Conservation (phyloP, 2,113 vertebrate genomes). For the Tympanuchus pallidicinctus region DNA sequence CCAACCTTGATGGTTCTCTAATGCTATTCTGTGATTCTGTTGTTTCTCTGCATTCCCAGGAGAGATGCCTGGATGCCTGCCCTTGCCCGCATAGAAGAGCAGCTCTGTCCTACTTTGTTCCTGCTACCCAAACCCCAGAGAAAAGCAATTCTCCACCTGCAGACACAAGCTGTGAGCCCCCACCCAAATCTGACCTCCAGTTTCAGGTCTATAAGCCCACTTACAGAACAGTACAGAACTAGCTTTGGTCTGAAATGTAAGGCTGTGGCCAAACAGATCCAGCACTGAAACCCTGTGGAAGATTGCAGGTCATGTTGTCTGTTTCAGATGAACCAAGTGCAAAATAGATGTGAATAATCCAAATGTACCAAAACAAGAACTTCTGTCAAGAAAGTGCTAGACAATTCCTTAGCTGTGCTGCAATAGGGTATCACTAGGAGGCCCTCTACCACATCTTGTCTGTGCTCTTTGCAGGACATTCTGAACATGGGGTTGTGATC, state of each 20-base stretch:
- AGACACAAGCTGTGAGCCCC: neutral
- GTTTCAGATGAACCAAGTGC: neutral
- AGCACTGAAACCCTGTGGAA: neutral
- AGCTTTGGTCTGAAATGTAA: neutral
- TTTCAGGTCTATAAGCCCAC: neutral
- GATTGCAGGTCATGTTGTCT: neutral
- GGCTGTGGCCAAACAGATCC: neutral
- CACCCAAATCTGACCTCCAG: neutral
- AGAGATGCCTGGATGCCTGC: neutral
- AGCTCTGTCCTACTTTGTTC: neutral
- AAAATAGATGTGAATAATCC: neutral
- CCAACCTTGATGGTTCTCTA: neutral
- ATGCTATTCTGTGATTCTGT: neutral
- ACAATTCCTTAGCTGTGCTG: neutral
- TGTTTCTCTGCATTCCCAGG: neutral
- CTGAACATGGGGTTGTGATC: neutral
- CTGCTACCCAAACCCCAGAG: neutral
- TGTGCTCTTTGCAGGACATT: neutral
- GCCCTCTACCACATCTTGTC: neutral
- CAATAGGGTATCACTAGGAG: neutral
- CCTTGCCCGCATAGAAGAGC: neutral
- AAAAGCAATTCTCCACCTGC: neutral
- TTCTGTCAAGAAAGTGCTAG: neutral
- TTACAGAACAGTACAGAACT: accelerated
- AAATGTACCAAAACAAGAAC: neutral